A percentile compares a stretch with the other conserved stretches of the same genome.
phyloP scores from a whole-genome alignment of 2,888 invertebrate genomes.

The Ceraclea dissimilis region DNA sequence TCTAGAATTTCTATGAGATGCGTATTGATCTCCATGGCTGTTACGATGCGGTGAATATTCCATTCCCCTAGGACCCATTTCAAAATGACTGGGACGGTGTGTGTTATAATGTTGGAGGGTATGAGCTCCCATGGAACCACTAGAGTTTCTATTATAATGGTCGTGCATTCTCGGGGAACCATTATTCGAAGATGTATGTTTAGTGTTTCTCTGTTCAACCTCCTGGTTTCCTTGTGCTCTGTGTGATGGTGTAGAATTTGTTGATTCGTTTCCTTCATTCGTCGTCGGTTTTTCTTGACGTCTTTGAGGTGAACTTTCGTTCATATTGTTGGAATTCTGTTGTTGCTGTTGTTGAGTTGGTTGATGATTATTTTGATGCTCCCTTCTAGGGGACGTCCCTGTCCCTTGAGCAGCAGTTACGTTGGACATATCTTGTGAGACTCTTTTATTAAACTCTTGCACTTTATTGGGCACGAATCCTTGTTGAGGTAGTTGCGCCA shows the following conservation, averaged over 20 bases:
- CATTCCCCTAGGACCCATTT: slow-evolving; percentile 45
- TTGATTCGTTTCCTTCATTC: slow-evolving; percentile 12
- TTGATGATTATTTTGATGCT: slow-evolving; percentile 15
- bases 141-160: slow-evolving; percentile 27
- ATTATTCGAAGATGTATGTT: slow-evolving; percentile 14
- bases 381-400: slow-evolving; percentile 21
- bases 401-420: slow-evolving; percentile 28
- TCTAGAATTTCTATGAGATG: slow-evolving; percentile 34
- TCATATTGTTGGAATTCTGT: slow-evolving; percentile 14
- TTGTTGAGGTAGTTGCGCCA: slow-evolving; percentile 43
- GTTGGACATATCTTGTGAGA: slow-evolving; percentile 40
- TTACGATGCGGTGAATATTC: slow-evolving; percentile 46
- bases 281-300: slow-evolving; percentile 27
- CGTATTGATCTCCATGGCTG: slow-evolving; percentile 35
- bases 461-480: slow-evolving; percentile 43
- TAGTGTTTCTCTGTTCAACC: slow-evolving; percentile 30
- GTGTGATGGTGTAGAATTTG: slow-evolving; percentile 8
- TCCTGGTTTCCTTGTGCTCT: slow-evolving; percentile 18
- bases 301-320: slow-evolving; percentile 17
- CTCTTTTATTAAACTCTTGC: slow-evolving; percentile 41
- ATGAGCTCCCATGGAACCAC: slow-evolving; percentile 30
- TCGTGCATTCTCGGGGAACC: slow-evolving; percentile 31
- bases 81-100: slow-evolving; percentile 40
- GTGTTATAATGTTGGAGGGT: slow-evolving; percentile 38
- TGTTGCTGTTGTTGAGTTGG: slow-evolving; percentile 25